Evolutionary conservation across 2,888 invertebrate genomes (phyloP).

Genomic region (Stenodema calcarata): DNA sequence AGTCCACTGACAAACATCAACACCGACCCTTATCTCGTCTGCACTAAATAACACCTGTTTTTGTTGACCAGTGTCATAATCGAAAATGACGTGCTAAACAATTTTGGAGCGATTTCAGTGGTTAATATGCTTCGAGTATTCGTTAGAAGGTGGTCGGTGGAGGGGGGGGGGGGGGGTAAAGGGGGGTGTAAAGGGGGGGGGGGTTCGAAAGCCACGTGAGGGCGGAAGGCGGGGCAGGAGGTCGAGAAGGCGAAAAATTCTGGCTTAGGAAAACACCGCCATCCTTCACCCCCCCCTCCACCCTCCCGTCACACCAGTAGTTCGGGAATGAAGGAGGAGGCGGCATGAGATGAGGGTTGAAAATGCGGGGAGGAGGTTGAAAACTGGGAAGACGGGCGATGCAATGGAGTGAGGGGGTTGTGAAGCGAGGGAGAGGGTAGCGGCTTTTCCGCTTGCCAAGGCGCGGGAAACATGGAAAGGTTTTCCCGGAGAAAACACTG

Average conservation of each 20-base stretch:
- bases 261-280: constrained; percentile 13
- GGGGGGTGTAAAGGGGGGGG: not conserved
- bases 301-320: not conserved
- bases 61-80: too few species aligned
- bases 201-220: not conserved
- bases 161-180: not conserved
- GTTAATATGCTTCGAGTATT: too few species aligned
- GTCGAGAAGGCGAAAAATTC: constrained; percentile 17
- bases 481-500: constrained; percentile 41
- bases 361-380: not conserved
- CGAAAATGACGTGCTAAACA: too few species aligned
- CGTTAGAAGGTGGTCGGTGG: not conserved
- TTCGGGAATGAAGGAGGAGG: not conserved
- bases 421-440: not conserved
- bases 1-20: too few species aligned
- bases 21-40: too few species aligned
- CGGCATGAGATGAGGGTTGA: not conserved
- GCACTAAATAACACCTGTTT: too few species aligned
- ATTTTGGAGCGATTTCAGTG: too few species aligned
- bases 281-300: not conserved
- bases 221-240: not conserved
- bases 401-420: not conserved
- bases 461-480: not conserved
- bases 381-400: not conserved
- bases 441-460: constrained; percentile 30